phyloP scores from a whole-genome alignment of 2,888 invertebrate species.

The Sepiola atlantica region DNA sequence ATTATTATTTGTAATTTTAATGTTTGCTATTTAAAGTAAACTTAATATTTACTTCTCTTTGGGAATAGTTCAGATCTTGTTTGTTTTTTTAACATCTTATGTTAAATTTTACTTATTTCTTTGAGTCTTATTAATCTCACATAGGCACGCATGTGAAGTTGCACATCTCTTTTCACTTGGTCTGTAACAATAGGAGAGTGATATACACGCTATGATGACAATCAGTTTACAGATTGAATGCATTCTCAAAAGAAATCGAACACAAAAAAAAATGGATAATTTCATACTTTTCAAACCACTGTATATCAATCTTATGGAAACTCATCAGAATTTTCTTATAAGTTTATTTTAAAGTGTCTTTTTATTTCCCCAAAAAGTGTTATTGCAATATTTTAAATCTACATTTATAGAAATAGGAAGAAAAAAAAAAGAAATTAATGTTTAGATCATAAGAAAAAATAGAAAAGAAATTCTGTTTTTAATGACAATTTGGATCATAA shows the following conservation, averaged over 20 bases:
- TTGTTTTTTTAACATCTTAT: neutral
- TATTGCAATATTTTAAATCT: neutral
- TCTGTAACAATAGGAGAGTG: neutral
- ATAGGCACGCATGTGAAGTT: neutral
- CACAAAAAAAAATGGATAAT: neutral
- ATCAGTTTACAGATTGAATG: neutral
- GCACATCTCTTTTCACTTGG: neutral
- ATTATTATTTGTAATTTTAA: neutral
- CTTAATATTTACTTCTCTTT: neutral
- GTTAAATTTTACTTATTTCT: neutral
- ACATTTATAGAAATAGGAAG: neutral
- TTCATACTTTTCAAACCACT: neutral
- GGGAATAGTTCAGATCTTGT: too few species aligned
- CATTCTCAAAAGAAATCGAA: neutral
- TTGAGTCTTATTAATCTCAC: neutral
- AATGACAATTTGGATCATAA: neutral
- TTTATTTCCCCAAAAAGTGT: neutral
- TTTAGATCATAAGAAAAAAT: neutral
- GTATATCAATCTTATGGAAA: neutral
- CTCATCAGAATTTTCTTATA: slow-evolving; percentile 21
- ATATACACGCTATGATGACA: slow-evolving; percentile 14
- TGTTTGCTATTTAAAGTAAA: neutral
- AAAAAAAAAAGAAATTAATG: neutral
- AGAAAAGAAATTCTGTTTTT: neutral
- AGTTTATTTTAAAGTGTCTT: neutral